Evolutionary conservation across 2,888 invertebrate genomes (phyloP).

Genomic region (Lycocerus yunnanus): DNA sequence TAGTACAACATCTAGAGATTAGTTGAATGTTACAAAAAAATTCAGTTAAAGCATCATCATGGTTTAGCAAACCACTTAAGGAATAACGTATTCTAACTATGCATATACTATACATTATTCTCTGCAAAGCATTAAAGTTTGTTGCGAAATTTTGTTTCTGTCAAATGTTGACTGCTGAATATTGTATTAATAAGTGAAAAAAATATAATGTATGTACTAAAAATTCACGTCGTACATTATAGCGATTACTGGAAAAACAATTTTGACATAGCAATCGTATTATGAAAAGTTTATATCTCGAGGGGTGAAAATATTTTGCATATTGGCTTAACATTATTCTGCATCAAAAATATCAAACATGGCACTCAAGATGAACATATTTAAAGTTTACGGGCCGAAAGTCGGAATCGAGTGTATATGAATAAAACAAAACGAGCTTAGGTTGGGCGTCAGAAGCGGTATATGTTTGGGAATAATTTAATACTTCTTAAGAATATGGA

Average conservation of each 20-base stretch:
- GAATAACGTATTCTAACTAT: neutral
- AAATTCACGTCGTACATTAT: neutral
- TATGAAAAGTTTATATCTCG: neutral
- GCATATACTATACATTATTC: neutral
- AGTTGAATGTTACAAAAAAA: neutral
- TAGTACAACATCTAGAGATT: too few relatives aligned
- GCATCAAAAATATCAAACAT: slow-evolving; percentile 27
- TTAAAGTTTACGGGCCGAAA: slow-evolving; percentile 47
- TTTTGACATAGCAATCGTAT: neutral
- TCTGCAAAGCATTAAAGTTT: neutral
- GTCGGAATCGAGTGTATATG: slow-evolving; percentile 52
- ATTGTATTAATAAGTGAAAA: neutral
- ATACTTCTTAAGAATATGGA: slow-evolving; percentile 52
- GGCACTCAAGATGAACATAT: slow-evolving; percentile 31
- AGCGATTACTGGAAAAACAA: neutral
- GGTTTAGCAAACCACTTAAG: neutral
- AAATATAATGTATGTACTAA: neutral
- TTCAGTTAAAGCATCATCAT: neutral
- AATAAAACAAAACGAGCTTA: slow-evolving; percentile 54
- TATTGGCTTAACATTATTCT: slow-evolving; percentile 7
- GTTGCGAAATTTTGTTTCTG: neutral
- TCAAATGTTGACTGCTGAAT: neutral
- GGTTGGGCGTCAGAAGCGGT: slow-evolving; percentile 46
- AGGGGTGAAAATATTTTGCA: neutral
- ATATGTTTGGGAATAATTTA: slow-evolving; percentile 52